Evolutionary conservation across 1,140 invertebrate genomes (phyloP).

Genomic region (Zaprionus tsacasi): DNA sequence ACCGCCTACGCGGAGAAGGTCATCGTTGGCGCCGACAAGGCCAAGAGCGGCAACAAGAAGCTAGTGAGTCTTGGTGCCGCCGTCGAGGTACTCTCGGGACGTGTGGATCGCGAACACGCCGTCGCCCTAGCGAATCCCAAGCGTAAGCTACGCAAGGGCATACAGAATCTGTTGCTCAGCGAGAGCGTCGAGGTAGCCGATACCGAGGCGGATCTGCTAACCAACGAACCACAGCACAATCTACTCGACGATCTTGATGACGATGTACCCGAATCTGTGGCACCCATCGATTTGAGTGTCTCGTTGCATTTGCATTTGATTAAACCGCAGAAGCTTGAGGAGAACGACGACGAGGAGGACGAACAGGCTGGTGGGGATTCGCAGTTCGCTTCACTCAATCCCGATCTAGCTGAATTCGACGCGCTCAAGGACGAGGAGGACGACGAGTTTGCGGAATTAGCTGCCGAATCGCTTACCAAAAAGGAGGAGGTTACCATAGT

Average conservation of each 20-base stretch:
- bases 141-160: slow-evolving; percentile 86
- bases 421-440: slow-evolving; percentile 86
- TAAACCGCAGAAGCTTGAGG: slow-evolving; percentile 83
- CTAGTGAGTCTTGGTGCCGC: slow-evolving; percentile 92
- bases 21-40: slow-evolving; percentile 90
- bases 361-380: slow-evolving; percentile 1
- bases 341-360: slow-evolving; percentile 52
- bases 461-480: slow-evolving; percentile 89
- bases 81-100: slow-evolving; percentile 93
- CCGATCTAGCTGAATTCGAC: slow-evolving; percentile 85
- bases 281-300: slow-evolving; percentile 87
- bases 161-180: slow-evolving; percentile 89
- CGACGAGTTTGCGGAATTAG: slow-evolving; percentile 90
- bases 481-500: slow-evolving; percentile 84
- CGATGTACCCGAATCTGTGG: slow-evolving; percentile 85
- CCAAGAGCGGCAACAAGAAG: slow-evolving; percentile 90
- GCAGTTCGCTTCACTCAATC: slow-evolving; percentile 29
- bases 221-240: slow-evolving; percentile 85
- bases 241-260: slow-evolving; percentile 90
- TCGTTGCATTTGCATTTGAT: slow-evolving; percentile 86
- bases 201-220: slow-evolving; percentile 69
- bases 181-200: slow-evolving; percentile 86
- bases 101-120: slow-evolving; percentile 87
- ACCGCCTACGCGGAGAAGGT: slow-evolving; percentile 94
- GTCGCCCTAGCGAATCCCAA: slow-evolving; percentile 87